Percentiles rank a stretch among this genome's conserved stretches.
Evolutionary conservation across 2,797 vertebrate genomes (phyloP).

Genomic region (Lutjanus campechanus): DNA sequence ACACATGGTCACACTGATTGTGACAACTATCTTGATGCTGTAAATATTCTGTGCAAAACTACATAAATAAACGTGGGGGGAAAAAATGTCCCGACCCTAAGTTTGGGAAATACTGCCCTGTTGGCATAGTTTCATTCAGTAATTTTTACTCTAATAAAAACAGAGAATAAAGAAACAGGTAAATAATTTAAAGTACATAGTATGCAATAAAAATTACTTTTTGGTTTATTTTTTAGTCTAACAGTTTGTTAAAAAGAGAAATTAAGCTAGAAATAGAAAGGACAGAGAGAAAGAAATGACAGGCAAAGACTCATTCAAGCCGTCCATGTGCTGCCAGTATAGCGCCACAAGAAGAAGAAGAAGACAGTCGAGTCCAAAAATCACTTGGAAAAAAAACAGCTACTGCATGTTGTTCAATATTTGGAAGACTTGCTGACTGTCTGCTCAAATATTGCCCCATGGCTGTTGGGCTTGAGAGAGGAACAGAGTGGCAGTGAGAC

Average conservation of each 20-base stretch:
- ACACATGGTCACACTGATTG: no score
- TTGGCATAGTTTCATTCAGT: no score
- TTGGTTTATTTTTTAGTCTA: not conserved
- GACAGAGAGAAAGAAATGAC: conserved; percentile 29
- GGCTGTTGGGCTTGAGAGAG: conserved; percentile 85
- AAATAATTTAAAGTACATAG: not conserved
- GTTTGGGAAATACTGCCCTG: no score
- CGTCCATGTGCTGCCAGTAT: conserved; percentile 68
- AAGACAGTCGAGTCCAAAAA: conserved; percentile 74
- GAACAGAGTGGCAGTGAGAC: conserved; percentile 88
- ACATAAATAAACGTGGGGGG: no score
- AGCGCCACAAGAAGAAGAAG: conserved; percentile 70
- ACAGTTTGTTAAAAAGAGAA: not conserved
- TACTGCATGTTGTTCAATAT: conserved; percentile 88
- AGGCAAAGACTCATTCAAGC: conserved; percentile 36
- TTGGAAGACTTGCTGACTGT: conserved; percentile 89
- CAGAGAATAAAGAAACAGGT: not conserved
- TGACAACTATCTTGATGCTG: no score
- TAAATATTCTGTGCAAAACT: no score
- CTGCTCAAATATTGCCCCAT: conserved; percentile 89
- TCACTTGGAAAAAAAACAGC: conserved; percentile 80
- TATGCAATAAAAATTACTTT: conserved; percentile 1
- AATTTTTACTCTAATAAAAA: no score
- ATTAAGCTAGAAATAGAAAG: not conserved
- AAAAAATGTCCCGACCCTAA: no score